Evolutionary conservation across 2,888 invertebrate species (phyloP), one percentile per base, ranked within the genome.

Genomic region (Machimus rusticus): DNA sequence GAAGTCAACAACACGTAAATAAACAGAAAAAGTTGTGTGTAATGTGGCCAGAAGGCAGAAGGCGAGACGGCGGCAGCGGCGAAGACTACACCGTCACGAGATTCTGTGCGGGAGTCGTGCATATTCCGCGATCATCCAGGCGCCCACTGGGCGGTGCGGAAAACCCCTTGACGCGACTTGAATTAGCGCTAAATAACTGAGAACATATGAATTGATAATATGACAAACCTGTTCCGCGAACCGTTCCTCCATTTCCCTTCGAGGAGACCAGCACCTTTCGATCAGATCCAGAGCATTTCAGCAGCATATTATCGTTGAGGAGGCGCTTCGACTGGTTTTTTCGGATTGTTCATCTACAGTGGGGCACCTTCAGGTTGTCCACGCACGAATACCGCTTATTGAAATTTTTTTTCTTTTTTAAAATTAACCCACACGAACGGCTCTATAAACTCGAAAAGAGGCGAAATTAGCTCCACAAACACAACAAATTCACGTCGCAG

Each of bases 211-310:
- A 28, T 19, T 23, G n/a, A n/a, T n/a, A 43, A 66, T 19, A 23
- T 78, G 16, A 86, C 86, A 79, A 87, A 87, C 86, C 86, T 87
- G 86, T 79, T 79, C 86, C 86, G 66, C 88, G 87, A 57, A 84
- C 78, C 28, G 84, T 28, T 84, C 82, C 86, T 34, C 88, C 88
- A 81, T 87, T 88, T 81, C 88, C 88, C 39, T 88, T 88, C 3
- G 88, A 87, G 16, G 88, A 51, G 28, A 88, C 87, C 74, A 57
- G 37, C 46, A 85, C 19, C 85, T 87, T 87, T 81, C 87, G 78
- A 74, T 88, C 88, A 51, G 84, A 79, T 37, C 31, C 79, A 14
- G 88, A 74, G 66, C 87, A 87, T 88, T 88, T 88, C 74, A 88
- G 74, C 66, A 87, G 57, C 88, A 88, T 88, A 74, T 19, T 85